A percentile compares a stretch with the other conserved stretches of the same genome.
Evolutionary conservation across 2,797 vertebrate species (phyloP).

Genomic region (Sebastiscus tertius): DNA sequence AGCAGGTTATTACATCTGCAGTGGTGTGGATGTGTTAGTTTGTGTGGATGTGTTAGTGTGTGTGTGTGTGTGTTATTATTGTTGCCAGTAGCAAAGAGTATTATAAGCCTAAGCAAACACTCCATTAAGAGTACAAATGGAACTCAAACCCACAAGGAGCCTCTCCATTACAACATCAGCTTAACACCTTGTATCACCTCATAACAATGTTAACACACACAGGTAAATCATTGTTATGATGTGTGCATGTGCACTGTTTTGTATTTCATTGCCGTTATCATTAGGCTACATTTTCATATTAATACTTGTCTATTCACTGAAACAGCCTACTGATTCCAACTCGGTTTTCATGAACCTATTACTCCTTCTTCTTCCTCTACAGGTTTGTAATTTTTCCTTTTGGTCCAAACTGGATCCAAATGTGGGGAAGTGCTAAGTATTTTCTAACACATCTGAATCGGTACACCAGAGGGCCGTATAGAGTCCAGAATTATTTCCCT

Average conservation of each 20-base stretch:
- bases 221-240: not conserved
- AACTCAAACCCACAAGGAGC: constrained; percentile 15
- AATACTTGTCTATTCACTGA: not conserved
- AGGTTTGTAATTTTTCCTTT: not conserved
- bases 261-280: not conserved
- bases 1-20: constrained; percentile 45
- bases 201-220: not conserved
- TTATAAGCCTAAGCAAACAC: constrained; percentile 43
- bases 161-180: not conserved
- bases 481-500: no score
- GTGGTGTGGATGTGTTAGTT: not conserved
- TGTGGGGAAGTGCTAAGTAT: not conserved
- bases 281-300: not conserved
- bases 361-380: no score
- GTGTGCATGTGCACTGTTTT: not conserved
- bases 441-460: not conserved
- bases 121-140: constrained; percentile 50
- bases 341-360: not conserved
- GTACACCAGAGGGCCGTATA: not conserved
- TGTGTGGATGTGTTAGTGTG: not conserved
- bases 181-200: not conserved
- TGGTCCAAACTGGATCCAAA: not conserved
- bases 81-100: constrained; percentile 27
- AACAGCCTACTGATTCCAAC: not conserved
- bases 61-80: constrained; percentile 23